Evolutionary conservation across 2,888 invertebrate genomes (phyloP), one percentile per base, ranked within the genome.

Genomic region (Octonoba sinensis): DNA sequence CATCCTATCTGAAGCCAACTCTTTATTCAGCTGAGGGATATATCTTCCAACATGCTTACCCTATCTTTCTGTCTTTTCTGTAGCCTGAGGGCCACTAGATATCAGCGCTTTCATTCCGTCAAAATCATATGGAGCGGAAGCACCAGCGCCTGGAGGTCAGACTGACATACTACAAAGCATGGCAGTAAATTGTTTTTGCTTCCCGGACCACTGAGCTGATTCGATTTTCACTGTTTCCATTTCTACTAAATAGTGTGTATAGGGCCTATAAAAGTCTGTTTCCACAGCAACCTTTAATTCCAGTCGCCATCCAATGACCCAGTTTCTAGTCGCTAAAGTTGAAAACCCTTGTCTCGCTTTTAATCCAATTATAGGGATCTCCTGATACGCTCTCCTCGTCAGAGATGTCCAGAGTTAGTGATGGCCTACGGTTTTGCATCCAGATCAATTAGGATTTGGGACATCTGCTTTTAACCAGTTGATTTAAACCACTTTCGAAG

Each of bases 251-350:
- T 77, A 77, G 65, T 49, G 57, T 71, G 77, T 59, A 72, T 72
- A 27, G 72, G 59, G 51, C 54, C 78, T 66, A 72, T 78, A 78
- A 78, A 78, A 69, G 72, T 73, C 73, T 66, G 72, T 79, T 79
- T 47, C 79, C 79, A 56, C 4, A 67, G 79, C 73, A 73, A 79
- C 73, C 72, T 20, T 54, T 79, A 77, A 77, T 71, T 71, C 71
- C 24, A 56, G 64, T 71, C 65, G 64, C 70, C n/a, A 27, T 36
- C 72, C 54, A 62, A 73, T 73, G 79, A 79, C 79, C 79, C 73
- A 69, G 47, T 73, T 79, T 79, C 69, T 62, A 54, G 67, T 69
- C 73, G 56, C 71, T 76, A 70, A 70, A 77, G 64, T 71, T 77
- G 59, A 79, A 79, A 79, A 56, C 69, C 56, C 46, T 46, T 73